Conservation (phyloP, 2,113 vertebrate genomes). For the Silurus glanis region DNA sequence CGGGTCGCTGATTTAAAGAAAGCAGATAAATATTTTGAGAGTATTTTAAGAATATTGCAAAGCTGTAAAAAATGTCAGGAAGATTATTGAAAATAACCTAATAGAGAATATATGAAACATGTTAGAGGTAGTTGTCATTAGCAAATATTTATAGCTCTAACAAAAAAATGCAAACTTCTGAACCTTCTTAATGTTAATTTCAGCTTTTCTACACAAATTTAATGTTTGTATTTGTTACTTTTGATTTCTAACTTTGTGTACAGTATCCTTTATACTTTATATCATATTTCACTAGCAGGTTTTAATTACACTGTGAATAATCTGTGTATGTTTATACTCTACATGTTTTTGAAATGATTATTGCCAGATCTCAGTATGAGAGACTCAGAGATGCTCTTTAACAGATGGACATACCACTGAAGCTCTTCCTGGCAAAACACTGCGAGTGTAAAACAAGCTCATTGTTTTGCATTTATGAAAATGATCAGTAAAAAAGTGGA, state of each 20-base stretch:
- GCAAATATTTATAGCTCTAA: background rate
- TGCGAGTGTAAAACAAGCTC: no score
- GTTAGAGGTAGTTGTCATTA: background rate
- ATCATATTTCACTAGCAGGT: background rate
- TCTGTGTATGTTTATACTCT: background rate
- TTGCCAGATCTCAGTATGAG: background rate
- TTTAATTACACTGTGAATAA: background rate
- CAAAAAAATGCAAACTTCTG: background rate
- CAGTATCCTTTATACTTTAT: background rate
- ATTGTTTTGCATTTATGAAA: background rate
- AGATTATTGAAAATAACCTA: background rate
- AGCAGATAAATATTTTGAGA: background rate
- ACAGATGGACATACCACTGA: constrained; percentile 42
- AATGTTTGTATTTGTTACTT: background rate
- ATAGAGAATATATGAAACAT: background rate
- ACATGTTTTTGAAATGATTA: background rate
- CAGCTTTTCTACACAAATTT: background rate
- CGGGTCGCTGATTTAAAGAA: background rate
- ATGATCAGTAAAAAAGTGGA: background rate
- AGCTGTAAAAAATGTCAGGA: background rate
- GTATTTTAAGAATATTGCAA: background rate
- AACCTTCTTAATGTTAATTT: background rate
- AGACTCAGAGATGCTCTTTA: constrained; percentile 25
- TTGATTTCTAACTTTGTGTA: background rate
- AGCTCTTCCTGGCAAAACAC: background rate